Percentiles rank a stretch among this genome's conserved stretches.
Evolutionary conservation across 2,797 vertebrate species (phyloP).

Genomic region (Acanthurus leucopareius): DNA sequence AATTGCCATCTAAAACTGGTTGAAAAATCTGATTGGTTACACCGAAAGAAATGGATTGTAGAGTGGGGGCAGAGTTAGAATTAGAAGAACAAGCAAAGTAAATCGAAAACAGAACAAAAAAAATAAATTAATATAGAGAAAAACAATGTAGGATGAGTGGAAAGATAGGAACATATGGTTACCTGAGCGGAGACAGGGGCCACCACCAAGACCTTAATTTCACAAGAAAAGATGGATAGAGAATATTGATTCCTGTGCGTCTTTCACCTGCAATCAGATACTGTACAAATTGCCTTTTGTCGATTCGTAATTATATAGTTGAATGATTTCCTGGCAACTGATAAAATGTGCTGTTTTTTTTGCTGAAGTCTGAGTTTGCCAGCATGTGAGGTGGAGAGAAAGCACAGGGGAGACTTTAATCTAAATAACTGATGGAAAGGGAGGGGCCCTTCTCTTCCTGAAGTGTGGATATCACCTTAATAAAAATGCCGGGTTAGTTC

Average conservation of each 20-base stretch:
- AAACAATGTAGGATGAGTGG: not conserved
- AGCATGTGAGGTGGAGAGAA: conserved; percentile 34
- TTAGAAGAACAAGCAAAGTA: conserved; percentile 26
- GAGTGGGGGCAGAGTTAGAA: not conserved
- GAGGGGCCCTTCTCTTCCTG: conserved; percentile 4
- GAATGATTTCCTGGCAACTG: conserved; percentile 76
- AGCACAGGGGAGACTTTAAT: conserved; percentile 45
- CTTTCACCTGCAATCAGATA: conserved; percentile 76
- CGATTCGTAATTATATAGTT: conserved; percentile 78
- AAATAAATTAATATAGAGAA: not conserved
- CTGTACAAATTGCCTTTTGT: conserved; percentile 74
- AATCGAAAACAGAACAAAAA: conserved; percentile 30
- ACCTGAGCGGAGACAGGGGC: conserved; percentile 23
- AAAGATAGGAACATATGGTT: not conserved
- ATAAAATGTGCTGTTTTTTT: conserved; percentile 63
- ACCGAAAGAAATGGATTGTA: not conserved
- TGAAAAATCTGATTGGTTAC: conserved; percentile 3
- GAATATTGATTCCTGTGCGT: conserved; percentile 64
- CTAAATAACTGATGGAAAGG: conserved; percentile 47
- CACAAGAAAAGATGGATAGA: conserved; percentile 50
- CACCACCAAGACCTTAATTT: conserved; percentile 57
- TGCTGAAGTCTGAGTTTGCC: conserved; percentile 53
- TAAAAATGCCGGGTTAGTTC: conserved; percentile 48
- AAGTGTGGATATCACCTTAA: conserved; percentile 49
- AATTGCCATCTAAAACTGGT: conserved; percentile 6